Evolutionary conservation across 1,140 invertebrate genomes (phyloP), one percentile per base, ranked within the genome.

Genomic region (Ips nitidus): DNA sequence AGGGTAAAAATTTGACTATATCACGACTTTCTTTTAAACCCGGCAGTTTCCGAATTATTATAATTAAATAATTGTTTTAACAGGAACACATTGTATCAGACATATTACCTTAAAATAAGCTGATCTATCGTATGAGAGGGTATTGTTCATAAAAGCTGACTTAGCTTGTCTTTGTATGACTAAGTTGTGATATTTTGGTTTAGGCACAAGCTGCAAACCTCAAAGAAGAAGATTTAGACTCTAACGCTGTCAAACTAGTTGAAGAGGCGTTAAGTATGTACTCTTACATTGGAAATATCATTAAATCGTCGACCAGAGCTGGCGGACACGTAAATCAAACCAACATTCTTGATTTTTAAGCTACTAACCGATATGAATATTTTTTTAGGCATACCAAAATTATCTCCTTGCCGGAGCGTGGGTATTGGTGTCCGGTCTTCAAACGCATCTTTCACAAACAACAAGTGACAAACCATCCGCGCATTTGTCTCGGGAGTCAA

Each of bases 351-450:
- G 45, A 47, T 5, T 47, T 47, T 57, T 40, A 43, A 22, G 6
- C 45, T 60, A 60, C 41, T 38, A 22, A 4, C 3, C 3, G 6
- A 60, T 47, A 43, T 22, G 22, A 3, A 42, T 60, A 43, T 68
- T 70, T 75, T 81, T 77, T 7, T 78, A 93, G 89, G 87, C 93
- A 70, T 87, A 92, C 69, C 94, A 97, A 83, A 97, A 97, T 83
- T 89, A 95, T 77, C 82, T 95, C 55, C 86, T 95, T 79, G 89
- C 94, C 72, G 93, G 93, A 4, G 89, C 91, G 0, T 97, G 94
- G 94, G 83, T 95, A 39, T 79, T 96, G 8, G 85, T 95, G 22
- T 90, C 90, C 62, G 94, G 94, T 5, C 83, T 97, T n/a, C 93
- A 97, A 80, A 84, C 86, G 40, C 86, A 89, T 72, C 76, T 89